Percentiles rank a stretch among this genome's conserved stretches.
Conservation (phyloP, 2,113 vertebrate species). For the human region GRCh38 chr6:133384001-133384500, state of each 20-base stretch:
- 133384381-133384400: neutral
- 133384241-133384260: neutral
- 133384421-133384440: neutral
- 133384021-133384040: neutral
- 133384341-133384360: neutral
- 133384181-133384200: neutral
- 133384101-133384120: neutral
- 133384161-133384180: neutral
- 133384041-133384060: neutral
- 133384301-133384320: neutral
- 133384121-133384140: neutral
- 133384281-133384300: neutral
- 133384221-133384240: neutral
- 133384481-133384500: neutral
- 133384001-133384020: neutral
- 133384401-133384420: neutral
- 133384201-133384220: neutral
- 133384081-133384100: neutral
- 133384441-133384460: neutral
- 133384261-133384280: neutral
- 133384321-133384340: neutral
- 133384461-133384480: neutral
- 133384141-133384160: neutral
- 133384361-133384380: neutral
- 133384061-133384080: neutral